These are phyloP conservation scores for Arrhamphus sclerolepis DNA, from an alignment of 2,797 vertebrate species.

Conservation along the genomic window DNA sequence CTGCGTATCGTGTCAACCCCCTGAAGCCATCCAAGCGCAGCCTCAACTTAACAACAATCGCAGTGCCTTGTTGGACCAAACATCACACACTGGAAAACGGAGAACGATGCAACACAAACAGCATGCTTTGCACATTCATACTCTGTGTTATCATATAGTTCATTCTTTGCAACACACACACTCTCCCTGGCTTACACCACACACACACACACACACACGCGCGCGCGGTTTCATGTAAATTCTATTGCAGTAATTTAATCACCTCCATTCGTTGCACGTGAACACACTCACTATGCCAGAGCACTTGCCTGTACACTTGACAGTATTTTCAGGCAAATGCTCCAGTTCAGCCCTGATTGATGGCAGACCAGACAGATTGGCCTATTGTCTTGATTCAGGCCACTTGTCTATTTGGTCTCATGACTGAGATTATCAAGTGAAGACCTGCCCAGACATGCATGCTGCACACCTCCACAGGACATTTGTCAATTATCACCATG, in stretches of 20 bases:
- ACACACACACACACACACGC: background rate
- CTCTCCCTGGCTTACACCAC: background rate
- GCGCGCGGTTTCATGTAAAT: constrained; percentile 7
- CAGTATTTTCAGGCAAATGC: background rate
- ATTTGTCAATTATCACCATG: constrained; percentile 33
- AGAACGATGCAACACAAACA: no score
- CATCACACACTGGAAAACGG: no score
- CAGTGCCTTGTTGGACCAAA: background rate
- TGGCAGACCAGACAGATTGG: background rate
- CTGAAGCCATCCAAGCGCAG: no score
- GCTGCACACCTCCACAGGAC: background rate
- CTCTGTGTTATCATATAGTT: no score
- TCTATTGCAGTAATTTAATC: constrained; percentile 5
- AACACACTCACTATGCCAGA: constrained; percentile 12
- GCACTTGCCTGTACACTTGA: constrained; percentile 1
- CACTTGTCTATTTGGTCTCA: constrained; percentile 22
- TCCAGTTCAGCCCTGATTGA: constrained; percentile 11
- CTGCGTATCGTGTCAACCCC: background rate
- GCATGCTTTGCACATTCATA: no score
- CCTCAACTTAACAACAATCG: background rate
- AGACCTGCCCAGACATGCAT: constrained; percentile 42
- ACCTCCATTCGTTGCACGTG: constrained; percentile 9
- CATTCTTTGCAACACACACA: background rate
- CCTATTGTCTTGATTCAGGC: constrained; percentile 25
- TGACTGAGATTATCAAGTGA: constrained; percentile 44